These are phyloP conservation scores for Ceuthmochares aereus DNA, from an alignment of 2,113 vertebrate genomes.

Conservation along the genomic window DNA sequence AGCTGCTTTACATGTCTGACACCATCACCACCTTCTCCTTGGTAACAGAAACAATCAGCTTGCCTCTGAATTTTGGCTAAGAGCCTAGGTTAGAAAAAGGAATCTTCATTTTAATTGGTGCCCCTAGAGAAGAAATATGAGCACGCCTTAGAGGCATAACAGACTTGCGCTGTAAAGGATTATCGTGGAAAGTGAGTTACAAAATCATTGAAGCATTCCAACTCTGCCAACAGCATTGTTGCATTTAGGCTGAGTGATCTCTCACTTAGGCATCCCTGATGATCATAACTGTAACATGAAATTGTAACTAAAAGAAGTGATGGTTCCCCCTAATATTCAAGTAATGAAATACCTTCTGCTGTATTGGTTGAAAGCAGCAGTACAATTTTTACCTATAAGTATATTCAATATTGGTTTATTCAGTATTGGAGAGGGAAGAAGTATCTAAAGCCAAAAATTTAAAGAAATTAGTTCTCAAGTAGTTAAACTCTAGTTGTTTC, in stretches of 20 bases:
- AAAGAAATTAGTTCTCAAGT: neutral
- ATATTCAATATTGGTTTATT: neutral
- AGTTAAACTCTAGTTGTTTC: neutral
- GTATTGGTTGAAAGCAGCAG: neutral
- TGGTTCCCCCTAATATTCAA: neutral
- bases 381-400: neutral
- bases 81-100: neutral
- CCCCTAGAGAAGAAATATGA: neutral
- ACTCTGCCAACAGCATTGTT: neutral
- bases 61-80: neutral
- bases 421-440: neutral
- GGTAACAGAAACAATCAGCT: neutral
- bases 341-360: neutral
- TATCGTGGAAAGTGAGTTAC: neutral
- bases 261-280: neutral
- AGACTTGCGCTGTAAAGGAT: neutral
- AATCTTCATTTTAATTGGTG: neutral
- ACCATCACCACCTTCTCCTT: neutral
- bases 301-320: neutral
- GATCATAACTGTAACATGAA: neutral
- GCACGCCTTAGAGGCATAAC: neutral
- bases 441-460: neutral
- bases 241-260: neutral
- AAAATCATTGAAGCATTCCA: neutral
- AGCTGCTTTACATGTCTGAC: neutral